These are phyloP conservation scores for Leptodactylus fuscus DNA, from an alignment of 2,113 vertebrate genomes.

Conservation along the genomic window DNA sequence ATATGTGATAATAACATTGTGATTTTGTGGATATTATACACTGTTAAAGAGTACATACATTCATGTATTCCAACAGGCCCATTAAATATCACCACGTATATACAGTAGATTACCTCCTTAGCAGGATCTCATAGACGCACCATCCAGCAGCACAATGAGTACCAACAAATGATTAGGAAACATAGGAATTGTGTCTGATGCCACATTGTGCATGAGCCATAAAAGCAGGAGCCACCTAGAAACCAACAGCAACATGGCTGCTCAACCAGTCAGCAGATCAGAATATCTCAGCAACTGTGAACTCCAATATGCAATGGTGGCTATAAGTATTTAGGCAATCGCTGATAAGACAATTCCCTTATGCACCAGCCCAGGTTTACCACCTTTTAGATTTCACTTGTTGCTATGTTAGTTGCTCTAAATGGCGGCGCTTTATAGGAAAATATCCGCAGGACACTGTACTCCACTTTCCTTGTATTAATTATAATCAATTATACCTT, in stretches of 20 bases:
- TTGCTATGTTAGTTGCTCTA: background rate
- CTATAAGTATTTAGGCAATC: background rate
- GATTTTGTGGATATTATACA: too few species aligned
- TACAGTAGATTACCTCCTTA: too few species aligned
- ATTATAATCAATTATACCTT: background rate
- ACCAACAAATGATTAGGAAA: background rate
- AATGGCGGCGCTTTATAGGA: background rate
- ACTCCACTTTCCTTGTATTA: background rate
- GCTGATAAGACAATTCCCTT: background rate
- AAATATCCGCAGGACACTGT: background rate
- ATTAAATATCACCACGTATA: too few species aligned
- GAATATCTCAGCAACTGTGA: background rate
- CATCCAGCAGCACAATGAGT: background rate
- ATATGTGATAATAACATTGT: too few species aligned
- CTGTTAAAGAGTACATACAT: too few species aligned
- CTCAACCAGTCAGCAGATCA: background rate
- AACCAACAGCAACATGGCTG: background rate
- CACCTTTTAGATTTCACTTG: background rate
- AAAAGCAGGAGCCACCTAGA: background rate
- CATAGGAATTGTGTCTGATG: background rate
- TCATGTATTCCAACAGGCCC: too few species aligned
- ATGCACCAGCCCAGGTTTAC: background rate
- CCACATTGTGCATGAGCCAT: background rate
- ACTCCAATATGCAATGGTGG: background rate
- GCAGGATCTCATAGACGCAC: too few species aligned